Conservation (phyloP, 2,888 invertebrate genomes). For the Pandemis heparana region DNA sequence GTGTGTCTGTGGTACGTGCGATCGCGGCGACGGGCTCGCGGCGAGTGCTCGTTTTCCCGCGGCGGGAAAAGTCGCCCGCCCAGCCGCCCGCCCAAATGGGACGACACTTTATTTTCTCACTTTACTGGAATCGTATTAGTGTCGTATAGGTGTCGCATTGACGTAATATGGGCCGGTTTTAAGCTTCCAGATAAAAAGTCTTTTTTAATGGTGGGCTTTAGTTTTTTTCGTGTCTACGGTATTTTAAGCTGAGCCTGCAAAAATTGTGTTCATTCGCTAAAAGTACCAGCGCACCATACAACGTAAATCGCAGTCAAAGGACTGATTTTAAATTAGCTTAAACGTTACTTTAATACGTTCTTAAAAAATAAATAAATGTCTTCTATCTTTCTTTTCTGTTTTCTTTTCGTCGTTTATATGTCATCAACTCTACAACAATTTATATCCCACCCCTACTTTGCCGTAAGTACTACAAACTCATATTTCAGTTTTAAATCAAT, state of each 20-base stretch:
- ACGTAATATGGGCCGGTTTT: constrained; percentile 30
- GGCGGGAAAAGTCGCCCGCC: constrained; percentile 71
- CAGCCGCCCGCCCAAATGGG: constrained; percentile 64
- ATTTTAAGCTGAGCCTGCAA: not conserved
- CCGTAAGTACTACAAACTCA: too few species aligned
- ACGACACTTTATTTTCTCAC: constrained; percentile 57
- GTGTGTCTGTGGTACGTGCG: constrained; percentile 59
- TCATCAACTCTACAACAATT: too few species aligned
- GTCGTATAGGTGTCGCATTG: constrained; percentile 42
- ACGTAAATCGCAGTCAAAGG: not conserved
- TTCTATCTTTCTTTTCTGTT: too few species aligned
- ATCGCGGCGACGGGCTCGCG: constrained; percentile 55
- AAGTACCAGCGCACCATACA: not conserved
- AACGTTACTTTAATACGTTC: too few species aligned
- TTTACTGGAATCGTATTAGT: constrained; percentile 63
- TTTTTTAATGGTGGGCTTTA: not conserved
- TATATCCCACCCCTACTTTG: too few species aligned
- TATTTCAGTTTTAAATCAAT: not conserved
- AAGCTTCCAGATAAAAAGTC: constrained; percentile 16
- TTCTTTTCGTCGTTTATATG: too few species aligned
- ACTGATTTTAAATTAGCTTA: too few species aligned
- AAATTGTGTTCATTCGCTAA: not conserved
- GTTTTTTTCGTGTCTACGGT: constrained; percentile 3
- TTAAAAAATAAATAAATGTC: too few species aligned
- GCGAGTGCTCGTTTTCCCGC: constrained; percentile 62